Base-by-base conservation (phyloP, 1,140 invertebrate species). In the Sarcophaga bullata region DNA sequence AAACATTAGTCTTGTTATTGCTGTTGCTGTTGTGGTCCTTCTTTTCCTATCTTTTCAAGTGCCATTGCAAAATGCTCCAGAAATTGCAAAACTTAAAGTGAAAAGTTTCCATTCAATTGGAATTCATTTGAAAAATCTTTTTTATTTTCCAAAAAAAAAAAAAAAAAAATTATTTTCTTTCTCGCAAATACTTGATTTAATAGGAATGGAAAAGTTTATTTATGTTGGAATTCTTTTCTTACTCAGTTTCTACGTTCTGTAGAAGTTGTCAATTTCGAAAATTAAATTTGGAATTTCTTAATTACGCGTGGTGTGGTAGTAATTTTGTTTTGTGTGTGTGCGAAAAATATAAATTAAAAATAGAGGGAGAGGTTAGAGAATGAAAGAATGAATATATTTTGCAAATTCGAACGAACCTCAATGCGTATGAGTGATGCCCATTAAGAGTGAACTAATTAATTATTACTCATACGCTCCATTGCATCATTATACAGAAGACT, bases 101-200 rank as follows among this genome's bases (percentile, higher is more conserved):
- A 37, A 37, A 68, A 68, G 17, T 68, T 68, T 68, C 19, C 62
- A 68, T 68, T 68, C 17, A 68, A 68, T 19, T 68, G 62, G 62
- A 68, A 68, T 68, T 68, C 4, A 1, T 68, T 68, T 19, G 19
- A 58, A 58, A 58, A 58, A 13, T 7, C n/a, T 58, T 58, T 58
- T 58, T 58, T 58, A 25, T 25, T 9, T 68, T n/a, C n/a, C n/a
- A n/a, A n/a, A n/a, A n/a, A n/a, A n/a, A n/a, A n/a, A n/a, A n/a
- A 37, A 37, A 37, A 37, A 37, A 37, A 1, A 37, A 37, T 2
- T 37, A 2, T 37, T 37, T 37, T 37, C 25, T 37, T 37, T 37
- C 25, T 37, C 25, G 1, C 25, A 37, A 37, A 37, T 37, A 37
- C 19, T 68, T 68, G 17, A 17, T 68, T 68, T 68, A 68, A 25